These are phyloP conservation scores for Dyspetes luteomarginatus DNA, from an alignment of 2,888 invertebrate species.

Conservation along the genomic window DNA sequence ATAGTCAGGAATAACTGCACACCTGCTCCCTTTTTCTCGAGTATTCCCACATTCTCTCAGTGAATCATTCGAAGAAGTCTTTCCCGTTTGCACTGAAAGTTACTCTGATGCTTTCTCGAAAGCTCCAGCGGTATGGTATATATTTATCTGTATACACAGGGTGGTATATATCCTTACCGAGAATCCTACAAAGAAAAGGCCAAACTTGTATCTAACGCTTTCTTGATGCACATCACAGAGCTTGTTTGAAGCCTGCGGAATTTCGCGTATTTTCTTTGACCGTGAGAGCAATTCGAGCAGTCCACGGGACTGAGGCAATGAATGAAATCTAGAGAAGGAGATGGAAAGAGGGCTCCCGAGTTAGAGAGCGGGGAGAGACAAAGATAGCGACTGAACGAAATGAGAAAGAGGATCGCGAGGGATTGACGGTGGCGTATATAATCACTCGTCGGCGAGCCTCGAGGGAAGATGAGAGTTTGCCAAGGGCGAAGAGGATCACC, in stretches of 20 bases:
- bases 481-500: not conserved
- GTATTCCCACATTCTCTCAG: conserved; percentile 8
- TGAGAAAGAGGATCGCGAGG: conserved; percentile 34
- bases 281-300: conserved; percentile 61
- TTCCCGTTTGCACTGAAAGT: conserved; percentile 11
- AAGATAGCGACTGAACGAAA: conserved; percentile 38
- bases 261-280: conserved; percentile 50
- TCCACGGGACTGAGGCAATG: conserved; percentile 60
- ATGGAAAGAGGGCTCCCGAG: too few species aligned
- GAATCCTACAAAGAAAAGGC: conserved; percentile 4
- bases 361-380: not conserved
- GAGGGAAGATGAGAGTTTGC: conserved; percentile 34
- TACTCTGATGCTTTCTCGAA: conserved; percentile 27
- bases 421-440: conserved; percentile 29
- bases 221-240: conserved; percentile 47
- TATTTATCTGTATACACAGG: not conserved
- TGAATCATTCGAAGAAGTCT: conserved; percentile 38
- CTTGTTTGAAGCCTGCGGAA: conserved; percentile 10
- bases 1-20: conserved; percentile 34
- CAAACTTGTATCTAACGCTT: not conserved
- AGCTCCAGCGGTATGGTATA: conserved; percentile 7
- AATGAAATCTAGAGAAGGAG: conserved; percentile 68
- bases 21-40: conserved; percentile 27
- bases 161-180: not conserved
- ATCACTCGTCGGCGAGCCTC: conserved; percentile 32